Conservation (phyloP, 2,797 vertebrate genomes). For the Ataeniobius toweri region DNA sequence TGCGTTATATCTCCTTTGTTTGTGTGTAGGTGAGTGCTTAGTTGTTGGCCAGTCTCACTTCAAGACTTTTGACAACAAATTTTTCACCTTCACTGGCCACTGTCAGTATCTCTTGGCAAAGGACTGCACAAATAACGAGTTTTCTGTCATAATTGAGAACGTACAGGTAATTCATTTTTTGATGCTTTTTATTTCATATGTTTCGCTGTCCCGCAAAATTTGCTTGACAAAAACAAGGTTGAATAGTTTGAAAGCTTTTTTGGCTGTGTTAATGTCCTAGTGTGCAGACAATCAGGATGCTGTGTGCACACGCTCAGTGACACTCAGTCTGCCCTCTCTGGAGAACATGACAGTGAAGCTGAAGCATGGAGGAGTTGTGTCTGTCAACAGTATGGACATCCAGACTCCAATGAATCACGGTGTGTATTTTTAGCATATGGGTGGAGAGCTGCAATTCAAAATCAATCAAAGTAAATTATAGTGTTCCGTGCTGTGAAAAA, state of each 20-base stretch:
- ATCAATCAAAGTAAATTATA: not conserved
- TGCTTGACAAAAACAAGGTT: not conserved
- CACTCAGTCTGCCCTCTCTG: conserved; percentile 81
- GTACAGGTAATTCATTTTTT: conserved; percentile 83
- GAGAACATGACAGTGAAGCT: conserved; percentile 88
- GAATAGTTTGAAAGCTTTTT: not conserved
- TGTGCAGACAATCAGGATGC: conserved; percentile 93
- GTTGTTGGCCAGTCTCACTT: conserved; percentile 96
- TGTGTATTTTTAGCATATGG: conserved; percentile 52
- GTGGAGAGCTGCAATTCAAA: not conserved
- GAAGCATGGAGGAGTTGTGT: conserved; percentile 91
- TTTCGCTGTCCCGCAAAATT: not conserved
- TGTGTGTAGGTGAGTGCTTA: conserved; percentile 88
- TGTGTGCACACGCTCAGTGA: conserved; percentile 90
- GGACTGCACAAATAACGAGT: conserved; percentile 85
- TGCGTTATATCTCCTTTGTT: not conserved
- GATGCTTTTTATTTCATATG: not conserved
- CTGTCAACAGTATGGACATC: conserved; percentile 89
- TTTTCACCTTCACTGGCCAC: conserved; percentile 93
- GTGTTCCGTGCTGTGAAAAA: not conserved
- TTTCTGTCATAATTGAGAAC: conserved; percentile 90
- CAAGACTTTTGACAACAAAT: conserved; percentile 95
- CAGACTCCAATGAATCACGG: conserved; percentile 90
- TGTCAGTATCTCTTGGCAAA: conserved; percentile 92
- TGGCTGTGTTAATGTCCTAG: conserved; percentile 70